Conservation (phyloP, 1,140 invertebrate species). For the Zaprionus capensis region DNA sequence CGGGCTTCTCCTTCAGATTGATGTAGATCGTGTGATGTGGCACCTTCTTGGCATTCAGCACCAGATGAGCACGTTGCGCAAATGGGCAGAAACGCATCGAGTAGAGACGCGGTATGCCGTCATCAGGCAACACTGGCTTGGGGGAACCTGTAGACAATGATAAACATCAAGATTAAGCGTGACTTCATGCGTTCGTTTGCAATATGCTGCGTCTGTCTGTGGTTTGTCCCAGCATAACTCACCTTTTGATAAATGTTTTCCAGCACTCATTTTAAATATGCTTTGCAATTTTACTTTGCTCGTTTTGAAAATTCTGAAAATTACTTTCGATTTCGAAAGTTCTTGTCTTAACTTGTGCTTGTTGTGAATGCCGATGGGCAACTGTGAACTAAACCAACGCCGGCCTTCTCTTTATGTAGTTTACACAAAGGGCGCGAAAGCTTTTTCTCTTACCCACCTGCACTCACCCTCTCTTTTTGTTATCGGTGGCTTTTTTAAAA, state of each 20-base stretch:
- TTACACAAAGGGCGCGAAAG: not conserved
- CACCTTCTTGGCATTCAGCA: constrained; percentile 92
- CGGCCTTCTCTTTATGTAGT: constrained; percentile 3
- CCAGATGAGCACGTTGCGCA: constrained; percentile 92
- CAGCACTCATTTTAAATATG: constrained; percentile 49
- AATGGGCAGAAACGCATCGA: constrained; percentile 96
- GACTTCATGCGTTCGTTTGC: not conserved
- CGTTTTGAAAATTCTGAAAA: constrained; percentile 17
- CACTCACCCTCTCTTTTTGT: not conserved
- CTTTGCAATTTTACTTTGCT: constrained; percentile 10
- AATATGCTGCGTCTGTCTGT: not conserved
- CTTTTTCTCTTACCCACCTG: constrained; percentile 8
- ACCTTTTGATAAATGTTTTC: constrained; percentile 67
- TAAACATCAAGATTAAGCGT: constrained; percentile 1
- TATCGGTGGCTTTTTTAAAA: constrained; percentile 3
- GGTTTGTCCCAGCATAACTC: not conserved
- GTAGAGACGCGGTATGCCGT: constrained; percentile 90
- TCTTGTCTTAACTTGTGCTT: not conserved
- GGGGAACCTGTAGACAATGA: constrained; percentile 85
- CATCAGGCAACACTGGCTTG: constrained; percentile 86
- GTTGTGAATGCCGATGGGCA: constrained; percentile 10
- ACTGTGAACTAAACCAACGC: not conserved
- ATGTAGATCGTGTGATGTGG: constrained; percentile 93
- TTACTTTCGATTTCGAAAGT: not conserved
- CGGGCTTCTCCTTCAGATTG: constrained; percentile 92